These are phyloP conservation scores for Caenorhabditis parvicauda DNA, from an alignment of 2,888 invertebrate genomes.

Conservation along the genomic window DNA sequence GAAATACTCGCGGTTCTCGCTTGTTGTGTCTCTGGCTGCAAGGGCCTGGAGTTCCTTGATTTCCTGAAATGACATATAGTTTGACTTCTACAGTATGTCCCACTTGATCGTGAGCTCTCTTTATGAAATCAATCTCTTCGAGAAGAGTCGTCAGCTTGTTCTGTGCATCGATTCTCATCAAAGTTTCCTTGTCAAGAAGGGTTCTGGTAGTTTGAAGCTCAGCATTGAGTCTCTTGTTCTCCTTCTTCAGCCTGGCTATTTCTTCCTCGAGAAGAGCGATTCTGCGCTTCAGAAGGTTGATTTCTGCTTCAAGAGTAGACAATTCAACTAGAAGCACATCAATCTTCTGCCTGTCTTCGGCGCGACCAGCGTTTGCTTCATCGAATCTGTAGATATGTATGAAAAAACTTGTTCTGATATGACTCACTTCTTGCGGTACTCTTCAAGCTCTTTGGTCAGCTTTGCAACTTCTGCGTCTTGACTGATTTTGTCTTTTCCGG, in stretches of 20 bases:
- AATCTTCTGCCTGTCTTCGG: slow-evolving; percentile 63
- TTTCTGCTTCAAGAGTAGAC: slow-evolving; percentile 66
- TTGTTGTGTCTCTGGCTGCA: slow-evolving; percentile 67
- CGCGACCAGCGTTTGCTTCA: slow-evolving; percentile 54
- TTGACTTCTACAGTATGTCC: too few relatives aligned
- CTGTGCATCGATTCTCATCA: slow-evolving; percentile 66
- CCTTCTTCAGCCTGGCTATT: slow-evolving; percentile 63
- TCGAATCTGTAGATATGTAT: slow-evolving; percentile 51
- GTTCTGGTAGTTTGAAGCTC: slow-evolving; percentile 33
- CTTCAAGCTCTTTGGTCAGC: slow-evolving; percentile 41
- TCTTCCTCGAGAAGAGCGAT: slow-evolving; percentile 63
- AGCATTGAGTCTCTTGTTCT: slow-evolving; percentile 59
- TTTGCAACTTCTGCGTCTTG: slow-evolving; percentile 42
- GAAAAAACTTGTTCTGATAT: not conserved
- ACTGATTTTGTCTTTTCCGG: slow-evolving; percentile 31
- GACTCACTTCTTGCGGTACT: slow-evolving; percentile 46
- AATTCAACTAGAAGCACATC: slow-evolving; percentile 65
- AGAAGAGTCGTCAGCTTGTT: slow-evolving; percentile 66
- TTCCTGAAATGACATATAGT: slow-evolving; percentile 59
- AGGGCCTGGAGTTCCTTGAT: slow-evolving; percentile 67
- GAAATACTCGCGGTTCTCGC: slow-evolving; percentile 68
- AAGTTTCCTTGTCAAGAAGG: slow-evolving; percentile 66
- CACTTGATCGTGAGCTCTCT: slow-evolving; percentile 64
- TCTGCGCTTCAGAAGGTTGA: slow-evolving; percentile 62
- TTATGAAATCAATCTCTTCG: slow-evolving; percentile 67